Percentiles rank a stretch among this genome's conserved stretches.
phyloP scores from a whole-genome alignment of 2,797 vertebrate species.

The Prionace glauca region DNA sequence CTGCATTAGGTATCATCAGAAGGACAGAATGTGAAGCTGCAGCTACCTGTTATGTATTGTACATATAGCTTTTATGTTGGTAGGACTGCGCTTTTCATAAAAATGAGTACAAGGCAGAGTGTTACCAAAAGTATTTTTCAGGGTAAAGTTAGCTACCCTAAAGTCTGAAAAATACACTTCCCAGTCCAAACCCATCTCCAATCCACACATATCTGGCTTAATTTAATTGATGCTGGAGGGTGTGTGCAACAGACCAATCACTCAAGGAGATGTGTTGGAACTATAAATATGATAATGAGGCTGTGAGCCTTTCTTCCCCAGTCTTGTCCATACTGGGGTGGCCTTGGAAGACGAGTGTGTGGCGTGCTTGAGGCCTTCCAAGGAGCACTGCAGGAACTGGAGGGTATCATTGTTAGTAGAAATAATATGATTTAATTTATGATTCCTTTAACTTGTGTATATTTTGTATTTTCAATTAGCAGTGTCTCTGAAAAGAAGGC shows the following conservation, averaged over 20 bases:
- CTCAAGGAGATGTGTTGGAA: not conserved
- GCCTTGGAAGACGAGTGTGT: too few species aligned
- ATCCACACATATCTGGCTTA: not conserved
- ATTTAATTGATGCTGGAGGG: not conserved
- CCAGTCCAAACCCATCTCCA: not conserved
- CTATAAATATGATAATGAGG: not conserved
- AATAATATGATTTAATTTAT: not conserved
- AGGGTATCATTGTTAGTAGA: not conserved
- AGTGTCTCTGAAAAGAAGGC: not conserved
- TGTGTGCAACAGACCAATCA: not conserved
- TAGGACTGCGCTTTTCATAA: not conserved
- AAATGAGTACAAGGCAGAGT: not conserved
- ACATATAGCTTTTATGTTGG: not conserved
- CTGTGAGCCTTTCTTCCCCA: not conserved
- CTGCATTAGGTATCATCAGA: not conserved
- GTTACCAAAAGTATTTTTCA: not conserved
- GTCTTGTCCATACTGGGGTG: not conserved
- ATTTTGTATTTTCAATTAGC: not conserved
- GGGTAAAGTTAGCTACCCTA: not conserved
- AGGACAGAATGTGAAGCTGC: not conserved
- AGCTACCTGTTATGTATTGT: not conserved
- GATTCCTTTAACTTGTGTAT: not conserved
- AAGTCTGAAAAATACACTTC: not conserved
- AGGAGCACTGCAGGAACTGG: not conserved
- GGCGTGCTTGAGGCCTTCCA: not conserved